These are phyloP conservation scores for Apodemia mormo DNA, from an alignment of 2,888 invertebrate genomes.

Conservation along the genomic window DNA sequence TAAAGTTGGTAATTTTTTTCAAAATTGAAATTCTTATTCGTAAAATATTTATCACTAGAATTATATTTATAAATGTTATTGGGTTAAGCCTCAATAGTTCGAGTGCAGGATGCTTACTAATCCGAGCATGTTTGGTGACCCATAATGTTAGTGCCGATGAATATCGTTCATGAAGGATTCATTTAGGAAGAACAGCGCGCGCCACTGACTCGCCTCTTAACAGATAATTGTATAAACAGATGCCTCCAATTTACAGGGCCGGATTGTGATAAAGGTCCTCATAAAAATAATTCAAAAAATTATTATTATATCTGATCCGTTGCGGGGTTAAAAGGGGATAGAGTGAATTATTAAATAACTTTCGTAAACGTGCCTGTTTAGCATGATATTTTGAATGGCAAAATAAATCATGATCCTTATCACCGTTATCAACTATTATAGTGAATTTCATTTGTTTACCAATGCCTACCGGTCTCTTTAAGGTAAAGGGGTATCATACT, in stretches of 20 bases:
- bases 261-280: conserved; percentile 39
- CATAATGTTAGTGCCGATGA: conserved; percentile 71
- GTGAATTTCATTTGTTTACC: no score
- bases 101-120: conserved; percentile 61
- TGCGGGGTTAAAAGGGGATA: no score
- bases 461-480: no score
- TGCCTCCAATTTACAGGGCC: conserved; percentile 63
- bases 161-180: conserved; percentile 74
- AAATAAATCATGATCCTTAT: no score
- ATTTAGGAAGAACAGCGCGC: conserved; percentile 80
- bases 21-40: background rate
- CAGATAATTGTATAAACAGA: conserved; percentile 81
- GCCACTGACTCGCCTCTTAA: conserved; percentile 72
- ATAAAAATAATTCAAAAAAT: background rate
- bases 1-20: background rate
- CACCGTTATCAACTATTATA: no score
- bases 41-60: background rate
- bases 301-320: background rate
- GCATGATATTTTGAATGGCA: no score
- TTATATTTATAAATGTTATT: conserved; percentile 19
- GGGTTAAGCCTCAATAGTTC: conserved; percentile 34
- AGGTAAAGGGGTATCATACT: no score
- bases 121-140: conserved; percentile 54
- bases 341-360: no score
- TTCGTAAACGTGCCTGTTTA: no score